Evolutionary conservation across 1,140 invertebrate species (phyloP), one percentile per base, ranked within the genome.

Genomic region (Caenorhabditis brenneri): DNA sequence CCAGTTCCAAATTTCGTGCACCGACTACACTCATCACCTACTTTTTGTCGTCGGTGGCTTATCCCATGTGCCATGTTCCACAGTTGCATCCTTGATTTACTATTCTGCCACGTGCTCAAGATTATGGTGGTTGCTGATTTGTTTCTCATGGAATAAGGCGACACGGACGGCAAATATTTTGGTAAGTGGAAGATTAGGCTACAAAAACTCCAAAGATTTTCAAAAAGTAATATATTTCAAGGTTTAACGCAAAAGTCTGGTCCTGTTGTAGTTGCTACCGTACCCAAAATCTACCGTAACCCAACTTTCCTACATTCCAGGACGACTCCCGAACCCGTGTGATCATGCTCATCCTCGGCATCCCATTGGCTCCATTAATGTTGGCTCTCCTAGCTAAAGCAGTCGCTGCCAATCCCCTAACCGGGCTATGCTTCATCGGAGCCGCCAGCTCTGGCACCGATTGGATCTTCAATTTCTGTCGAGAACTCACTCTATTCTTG

Each of bases 1-100:
- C 33, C 31, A 83, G 29, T 85, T 86, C 33, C 85, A 86, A 79
- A 84, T 86, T n/a, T 86, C 86, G 2, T 87, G 86, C 42, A 86
- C 85, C 33, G 60, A 82, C 39, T 87, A 87, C 79, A 69, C 85
- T 10, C 36, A 65, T 51, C 79, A 74, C 29, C 65, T 81, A 2
- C 79, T 87, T 1, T 86, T 87, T 51, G 85, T 87, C 33, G 79
- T 84, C 39, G 55, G 86, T 1, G 65, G 78, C 3, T 29, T 86
- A 48, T 74, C 83, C 9, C 85, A 87, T 74, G 81, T 85, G 7
- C 86, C 86, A 1, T 87, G 86, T 51, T 87, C 82, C 24, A 27
- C 81, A 16, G 85, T 86, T 12, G 86, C 81, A 1, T 69, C 81
- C 12, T 16, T 87, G 4, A 84, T 87, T 22, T 87, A 87, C 79